Evolutionary conservation across 2,113 vertebrate genomes (phyloP), one percentile per base, ranked within the genome.

Genomic region (human): DNA sequence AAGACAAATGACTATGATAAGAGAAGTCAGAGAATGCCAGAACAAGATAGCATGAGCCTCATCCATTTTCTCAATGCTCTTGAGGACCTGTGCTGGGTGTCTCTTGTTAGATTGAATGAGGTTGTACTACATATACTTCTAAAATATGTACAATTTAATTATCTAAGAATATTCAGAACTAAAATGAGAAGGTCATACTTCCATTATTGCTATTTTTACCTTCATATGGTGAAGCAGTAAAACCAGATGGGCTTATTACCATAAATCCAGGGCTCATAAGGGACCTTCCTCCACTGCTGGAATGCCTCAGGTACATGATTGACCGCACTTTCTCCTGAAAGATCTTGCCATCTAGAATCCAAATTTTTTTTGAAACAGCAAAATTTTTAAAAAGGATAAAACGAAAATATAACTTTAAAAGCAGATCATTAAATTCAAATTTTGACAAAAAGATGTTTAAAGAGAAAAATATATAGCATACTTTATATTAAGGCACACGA

Each of bases 301-400:
- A 99, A 98, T 99, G 99, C 95, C 99, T 99, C 96, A 99, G 98
- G 97, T 99, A 98, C 98, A 99, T 99, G 96, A 99, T 99, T 18
- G 99, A 99, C 98, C 99, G 99, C 18, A 99, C 99, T 96, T 99
- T 99, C 98, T 99, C 99, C 93, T 99, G 99, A 98, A 99, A 99
- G 98, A 99, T 99, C 97, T 99, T 99, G 78, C 99, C 99, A 98
- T 99, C 99, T 99, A 98, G 92, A 97, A 98, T 95, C n/a, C 48
- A 98, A 30, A 97, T 23, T 23, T 20, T 3, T 78, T 64, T 93
- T 91, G 78, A 94, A 48, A 96, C 2, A 93, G 80, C 3, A 93
- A 93, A 55, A 27, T 6, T 72, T 80, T 83, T 23, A 25, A 83
- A 94, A 91, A 23, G 1, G 30, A n/a, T 75, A 76, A 90, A 61